Evolutionary conservation across 2,113 vertebrate species (phyloP).

Genomic region (Scortum barcoo): DNA sequence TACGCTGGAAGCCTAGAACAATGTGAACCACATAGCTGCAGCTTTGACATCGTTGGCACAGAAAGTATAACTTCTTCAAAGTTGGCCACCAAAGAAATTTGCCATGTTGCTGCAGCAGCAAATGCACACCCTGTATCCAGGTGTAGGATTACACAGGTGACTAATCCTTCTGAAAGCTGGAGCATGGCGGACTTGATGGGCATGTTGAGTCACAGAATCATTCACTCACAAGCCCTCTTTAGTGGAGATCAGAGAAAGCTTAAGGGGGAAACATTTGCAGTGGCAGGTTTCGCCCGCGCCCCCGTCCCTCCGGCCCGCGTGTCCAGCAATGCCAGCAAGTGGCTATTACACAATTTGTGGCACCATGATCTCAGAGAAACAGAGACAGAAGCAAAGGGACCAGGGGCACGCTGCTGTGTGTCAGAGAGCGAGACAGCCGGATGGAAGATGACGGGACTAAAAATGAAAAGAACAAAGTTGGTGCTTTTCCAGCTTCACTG

Average conservation of each 20-base stretch:
- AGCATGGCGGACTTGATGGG: background rate
- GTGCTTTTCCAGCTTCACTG: conserved; percentile 56
- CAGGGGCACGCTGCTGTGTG: conserved; percentile 31
- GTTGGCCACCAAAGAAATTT: conserved; percentile 20
- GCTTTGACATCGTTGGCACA: conserved; percentile 28
- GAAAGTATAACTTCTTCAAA: conserved; percentile 61
- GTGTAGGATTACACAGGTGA: conserved; percentile 30
- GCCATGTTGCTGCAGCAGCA: background rate
- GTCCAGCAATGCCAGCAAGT: conserved; percentile 49
- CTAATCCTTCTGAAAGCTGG: conserved; percentile 30
- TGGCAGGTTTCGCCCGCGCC: conserved; percentile 29
- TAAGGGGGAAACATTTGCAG: conserved; percentile 47
- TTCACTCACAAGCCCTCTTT: conserved; percentile 45
- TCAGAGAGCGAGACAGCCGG: conserved; percentile 21
- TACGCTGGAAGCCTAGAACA: conserved; percentile 42
- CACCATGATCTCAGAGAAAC: conserved; percentile 37
- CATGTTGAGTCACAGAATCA: conserved; percentile 39
- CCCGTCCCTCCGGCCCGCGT: background rate
- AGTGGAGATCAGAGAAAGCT: conserved; percentile 52
- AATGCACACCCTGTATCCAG: background rate
- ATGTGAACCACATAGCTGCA: conserved; percentile 43
- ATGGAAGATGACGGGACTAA: conserved; percentile 53
- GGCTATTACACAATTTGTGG: conserved; percentile 61
- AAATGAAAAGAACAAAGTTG: conserved; percentile 63
- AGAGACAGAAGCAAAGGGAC: conserved; percentile 17